A percentile compares a stretch with the other conserved stretches of the same genome.
phyloP scores from a whole-genome alignment of 2,113 vertebrate species.

The Salvelinus sp. region DNA sequence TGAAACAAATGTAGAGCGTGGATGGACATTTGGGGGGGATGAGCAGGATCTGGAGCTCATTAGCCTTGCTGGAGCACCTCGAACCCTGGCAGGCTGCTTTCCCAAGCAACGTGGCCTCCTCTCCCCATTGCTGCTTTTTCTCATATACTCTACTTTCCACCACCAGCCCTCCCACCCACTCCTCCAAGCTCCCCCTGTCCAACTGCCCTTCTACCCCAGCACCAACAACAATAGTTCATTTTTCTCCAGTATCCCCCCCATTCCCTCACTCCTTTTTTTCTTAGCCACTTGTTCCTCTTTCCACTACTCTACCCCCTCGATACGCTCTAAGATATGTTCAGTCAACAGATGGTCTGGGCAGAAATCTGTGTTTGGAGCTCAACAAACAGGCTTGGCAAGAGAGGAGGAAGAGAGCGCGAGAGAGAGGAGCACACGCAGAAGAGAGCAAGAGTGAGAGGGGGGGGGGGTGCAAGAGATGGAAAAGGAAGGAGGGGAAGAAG shows the following conservation, averaged over 20 bases:
- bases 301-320: background rate
- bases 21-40: background rate
- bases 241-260: background rate
- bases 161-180: background rate
- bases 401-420: background rate
- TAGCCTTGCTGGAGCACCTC: background rate
- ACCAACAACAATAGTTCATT: background rate
- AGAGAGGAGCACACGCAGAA: too few species aligned
- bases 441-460: background rate
- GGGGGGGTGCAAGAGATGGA: background rate
- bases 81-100: background rate
- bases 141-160: background rate
- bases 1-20: background rate
- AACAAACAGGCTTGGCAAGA: constrained; percentile 28
- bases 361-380: constrained; percentile 32
- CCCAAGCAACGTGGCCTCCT: background rate
- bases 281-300: constrained; percentile 35
- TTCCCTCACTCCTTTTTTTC: constrained; percentile 26
- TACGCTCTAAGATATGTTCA: background rate
- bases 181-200: constrained; percentile 1
- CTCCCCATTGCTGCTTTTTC: background rate
- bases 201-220: constrained; percentile 15
- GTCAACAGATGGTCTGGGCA: constrained; percentile 47
- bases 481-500: background rate
- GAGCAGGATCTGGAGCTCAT: background rate